A percentile compares a stretch with the other conserved stretches of the same genome.
Evolutionary conservation across 2,888 invertebrate species (phyloP).

Genomic region (Timema podura): DNA sequence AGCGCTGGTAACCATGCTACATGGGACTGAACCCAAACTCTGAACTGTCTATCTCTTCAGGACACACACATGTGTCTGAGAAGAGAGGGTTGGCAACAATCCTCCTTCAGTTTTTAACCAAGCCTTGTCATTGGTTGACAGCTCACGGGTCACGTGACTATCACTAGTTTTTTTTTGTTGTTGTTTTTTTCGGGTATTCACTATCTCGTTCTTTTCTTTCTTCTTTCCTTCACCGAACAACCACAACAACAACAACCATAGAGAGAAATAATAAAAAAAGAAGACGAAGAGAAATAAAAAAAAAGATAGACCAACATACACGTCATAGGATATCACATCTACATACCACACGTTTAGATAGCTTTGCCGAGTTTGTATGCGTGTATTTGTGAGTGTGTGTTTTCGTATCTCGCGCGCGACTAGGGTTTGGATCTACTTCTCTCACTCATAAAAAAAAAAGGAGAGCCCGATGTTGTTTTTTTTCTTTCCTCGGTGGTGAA

Average conservation of each 20-base stretch:
- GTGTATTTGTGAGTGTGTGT: no score
- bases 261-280: neutral
- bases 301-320: no score
- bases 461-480: no score
- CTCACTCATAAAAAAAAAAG: no score
- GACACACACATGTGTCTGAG: conserved; percentile 2
- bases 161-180: neutral
- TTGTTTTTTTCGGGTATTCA: no score
- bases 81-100: conserved; percentile 24
- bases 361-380: no score
- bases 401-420: no score
- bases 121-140: conserved; percentile 26
- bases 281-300: neutral
- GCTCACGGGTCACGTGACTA: conserved; percentile 21
- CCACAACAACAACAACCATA: neutral
- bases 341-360: no score
- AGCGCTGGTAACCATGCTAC: neutral
- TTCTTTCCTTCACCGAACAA: conserved; percentile 20
- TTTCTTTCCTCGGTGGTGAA: no score
- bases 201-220: no score
- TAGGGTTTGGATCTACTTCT: no score
- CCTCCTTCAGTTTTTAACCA: conserved; percentile 21
- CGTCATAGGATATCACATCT: no score
- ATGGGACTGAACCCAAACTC: conserved; percentile 9
- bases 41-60: conserved; percentile 1